Percentiles rank a stretch among this genome's conserved stretches.
phyloP scores from a whole-genome alignment of 2,113 vertebrate genomes.

The Phrynosoma platyrhinos region DNA sequence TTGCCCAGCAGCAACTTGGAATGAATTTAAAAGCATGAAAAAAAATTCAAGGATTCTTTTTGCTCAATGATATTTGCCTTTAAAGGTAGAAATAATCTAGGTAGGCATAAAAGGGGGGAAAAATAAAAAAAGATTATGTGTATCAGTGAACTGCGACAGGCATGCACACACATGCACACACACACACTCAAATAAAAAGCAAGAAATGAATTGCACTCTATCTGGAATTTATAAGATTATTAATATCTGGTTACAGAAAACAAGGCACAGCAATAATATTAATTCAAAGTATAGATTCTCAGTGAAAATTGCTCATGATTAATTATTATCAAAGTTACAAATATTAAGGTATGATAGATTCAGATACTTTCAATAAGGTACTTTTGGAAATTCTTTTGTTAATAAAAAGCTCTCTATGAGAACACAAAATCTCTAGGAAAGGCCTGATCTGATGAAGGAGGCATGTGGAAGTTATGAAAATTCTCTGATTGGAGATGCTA shows the following conservation, averaged over 20 bases:
- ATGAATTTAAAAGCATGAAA: conserved; percentile 35
- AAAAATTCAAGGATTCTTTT: conserved; percentile 40
- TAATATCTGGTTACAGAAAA: conserved; percentile 19
- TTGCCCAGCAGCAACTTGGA: conserved; percentile 21
- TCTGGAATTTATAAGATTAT: neutral
- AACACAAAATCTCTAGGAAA: neutral
- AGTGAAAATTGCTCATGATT: conserved; percentile 9
- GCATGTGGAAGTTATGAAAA: neutral
- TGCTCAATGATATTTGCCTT: conserved; percentile 11
- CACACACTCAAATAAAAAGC: conserved; percentile 1
- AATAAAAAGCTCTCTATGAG: conserved; percentile 10
- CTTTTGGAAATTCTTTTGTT: neutral
- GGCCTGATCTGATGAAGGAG: neutral
- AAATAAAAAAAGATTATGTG: conserved; percentile 47
- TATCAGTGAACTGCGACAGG: conserved; percentile 19
- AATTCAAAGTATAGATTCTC: neutral
- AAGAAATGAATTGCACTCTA: conserved; percentile 26
- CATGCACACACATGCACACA: neutral
- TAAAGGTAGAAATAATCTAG: conserved; percentile 30
- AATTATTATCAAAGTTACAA: neutral
- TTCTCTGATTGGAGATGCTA: neutral
- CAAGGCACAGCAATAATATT: conserved; percentile 19
- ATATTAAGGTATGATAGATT: neutral
- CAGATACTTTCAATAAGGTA: neutral
- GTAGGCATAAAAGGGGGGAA: conserved; percentile 20